phyloP scores from a whole-genome alignment of 2,888 invertebrate genomes.

The Leptinotarsa tumamoca region DNA sequence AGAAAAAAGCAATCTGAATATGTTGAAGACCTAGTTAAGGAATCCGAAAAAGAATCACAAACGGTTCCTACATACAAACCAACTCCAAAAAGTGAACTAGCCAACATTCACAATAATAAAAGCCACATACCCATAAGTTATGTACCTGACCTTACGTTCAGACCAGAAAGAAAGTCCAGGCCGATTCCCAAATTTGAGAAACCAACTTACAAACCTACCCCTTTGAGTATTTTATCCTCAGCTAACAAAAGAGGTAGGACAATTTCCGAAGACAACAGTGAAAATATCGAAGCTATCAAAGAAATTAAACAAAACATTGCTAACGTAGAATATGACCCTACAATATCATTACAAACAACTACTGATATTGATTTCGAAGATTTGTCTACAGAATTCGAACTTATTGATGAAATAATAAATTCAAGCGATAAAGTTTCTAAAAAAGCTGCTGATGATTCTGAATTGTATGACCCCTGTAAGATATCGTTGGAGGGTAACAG shows the following conservation, averaged over 20 bases:
- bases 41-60: conserved; percentile 61
- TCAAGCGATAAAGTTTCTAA: conserved; percentile 40
- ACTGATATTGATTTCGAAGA: conserved; percentile 61
- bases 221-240: conserved; percentile 62
- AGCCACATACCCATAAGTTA: conserved; percentile 68
- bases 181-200: conserved; percentile 55
- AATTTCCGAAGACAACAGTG: conserved; percentile 44
- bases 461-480: conserved; percentile 24
- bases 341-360: conserved; percentile 46
- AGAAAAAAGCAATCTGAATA: conserved; percentile 74
- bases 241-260: conserved; percentile 49
- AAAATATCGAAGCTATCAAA: conserved; percentile 50
- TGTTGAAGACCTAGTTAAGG: conserved; percentile 64
- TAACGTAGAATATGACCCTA: conserved; percentile 57
- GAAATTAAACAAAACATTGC: conserved; percentile 56
- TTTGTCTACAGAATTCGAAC: conserved; percentile 63
- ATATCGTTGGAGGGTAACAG: conserved; percentile 23
- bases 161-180: conserved; percentile 64
- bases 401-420: conserved; percentile 65
- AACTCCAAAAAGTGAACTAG: conserved; percentile 68
- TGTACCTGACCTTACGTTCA: conserved; percentile 69
- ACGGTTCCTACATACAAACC: conserved; percentile 64
- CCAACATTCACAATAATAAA: conserved; percentile 58
- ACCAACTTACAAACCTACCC: conserved; percentile 65
- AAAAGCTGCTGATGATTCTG: conserved; percentile 22